phyloP scores from a whole-genome alignment of 2,797 vertebrate genomes.

The Acrocephalus scirpaceus region DNA sequence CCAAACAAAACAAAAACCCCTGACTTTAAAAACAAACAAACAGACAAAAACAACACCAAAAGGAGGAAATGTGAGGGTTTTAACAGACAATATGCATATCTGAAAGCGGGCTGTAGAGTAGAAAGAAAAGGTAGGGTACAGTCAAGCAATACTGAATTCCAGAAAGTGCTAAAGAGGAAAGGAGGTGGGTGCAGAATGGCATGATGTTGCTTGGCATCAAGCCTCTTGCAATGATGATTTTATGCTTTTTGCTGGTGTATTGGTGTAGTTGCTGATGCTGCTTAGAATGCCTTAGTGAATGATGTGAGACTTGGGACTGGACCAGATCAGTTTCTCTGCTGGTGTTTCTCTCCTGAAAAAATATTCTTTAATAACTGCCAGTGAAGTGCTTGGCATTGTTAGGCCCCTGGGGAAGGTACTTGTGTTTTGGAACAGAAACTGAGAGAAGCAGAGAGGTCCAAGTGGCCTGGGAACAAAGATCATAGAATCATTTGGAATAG shows the following conservation, averaged over 20 bases:
- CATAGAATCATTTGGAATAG: not conserved
- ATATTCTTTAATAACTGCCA: not conserved
- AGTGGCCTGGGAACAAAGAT: not conserved
- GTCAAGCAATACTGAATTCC: not conserved
- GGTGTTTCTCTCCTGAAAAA: not conserved
- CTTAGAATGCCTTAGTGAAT: not conserved
- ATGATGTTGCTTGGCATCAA: not conserved
- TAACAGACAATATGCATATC: not conserved
- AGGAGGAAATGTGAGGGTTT: not conserved
- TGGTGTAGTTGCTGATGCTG: not conserved
- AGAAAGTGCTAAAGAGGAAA: not conserved
- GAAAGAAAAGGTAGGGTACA: not conserved
- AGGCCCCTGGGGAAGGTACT: not conserved
- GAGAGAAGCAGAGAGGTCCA: not conserved
- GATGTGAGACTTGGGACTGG: not conserved
- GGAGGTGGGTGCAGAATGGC: not conserved
- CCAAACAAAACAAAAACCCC: no score
- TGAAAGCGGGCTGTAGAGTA: accelerated
- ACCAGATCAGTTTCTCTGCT: not conserved
- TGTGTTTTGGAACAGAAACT: not conserved
- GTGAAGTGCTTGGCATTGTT: not conserved
- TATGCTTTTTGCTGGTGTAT: not conserved
- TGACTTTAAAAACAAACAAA: not conserved
- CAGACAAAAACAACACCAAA: not conserved
- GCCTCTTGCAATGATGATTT: not conserved